Conservation (phyloP, 2,888 invertebrate genomes). For the Lepidochitona cinerea region DNA sequence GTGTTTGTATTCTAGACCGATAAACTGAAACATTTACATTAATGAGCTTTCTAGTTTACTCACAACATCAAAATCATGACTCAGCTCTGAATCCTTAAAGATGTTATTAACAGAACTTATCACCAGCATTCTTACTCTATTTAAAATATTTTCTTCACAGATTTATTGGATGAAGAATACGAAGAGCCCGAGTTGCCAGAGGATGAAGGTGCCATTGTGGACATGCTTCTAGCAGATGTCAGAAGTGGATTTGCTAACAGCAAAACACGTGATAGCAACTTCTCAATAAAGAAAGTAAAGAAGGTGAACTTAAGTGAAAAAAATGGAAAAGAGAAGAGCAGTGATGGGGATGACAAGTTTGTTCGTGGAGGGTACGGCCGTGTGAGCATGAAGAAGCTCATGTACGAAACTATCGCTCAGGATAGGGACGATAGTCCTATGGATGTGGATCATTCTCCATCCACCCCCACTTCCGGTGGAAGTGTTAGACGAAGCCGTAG, state of each 20-base stretch:
- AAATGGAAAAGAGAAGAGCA: slow-evolving; percentile 15
- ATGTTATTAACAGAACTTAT: too few species aligned
- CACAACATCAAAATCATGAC: too few species aligned
- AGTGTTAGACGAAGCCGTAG: slow-evolving; percentile 51
- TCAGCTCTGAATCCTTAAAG: too few species aligned
- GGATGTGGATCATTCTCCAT: background rate
- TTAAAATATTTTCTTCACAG: background rate
- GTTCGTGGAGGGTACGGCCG: slow-evolving; percentile 3
- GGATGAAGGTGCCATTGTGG: slow-evolving; percentile 59
- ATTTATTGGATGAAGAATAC: background rate
- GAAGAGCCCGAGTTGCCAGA: slow-evolving; percentile 18
- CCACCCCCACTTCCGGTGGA: slow-evolving; percentile 15
- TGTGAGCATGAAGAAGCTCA: background rate
- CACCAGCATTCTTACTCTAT: too few species aligned
- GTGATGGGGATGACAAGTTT: slow-evolving; percentile 8
- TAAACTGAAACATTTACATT: too few species aligned
- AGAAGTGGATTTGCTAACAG: slow-evolving; percentile 59
- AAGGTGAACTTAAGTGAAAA: slow-evolving; percentile 49
- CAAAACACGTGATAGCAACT: slow-evolving; percentile 54
- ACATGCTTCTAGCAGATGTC: slow-evolving; percentile 64
- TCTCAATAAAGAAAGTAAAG: slow-evolving; percentile 58
- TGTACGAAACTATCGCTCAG: background rate
- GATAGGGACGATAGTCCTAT: background rate
- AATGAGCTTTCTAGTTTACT: too few species aligned
- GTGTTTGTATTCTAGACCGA: too few species aligned